Base-by-base conservation (phyloP, 2,888 invertebrate species). In the Elegia similella region DNA sequence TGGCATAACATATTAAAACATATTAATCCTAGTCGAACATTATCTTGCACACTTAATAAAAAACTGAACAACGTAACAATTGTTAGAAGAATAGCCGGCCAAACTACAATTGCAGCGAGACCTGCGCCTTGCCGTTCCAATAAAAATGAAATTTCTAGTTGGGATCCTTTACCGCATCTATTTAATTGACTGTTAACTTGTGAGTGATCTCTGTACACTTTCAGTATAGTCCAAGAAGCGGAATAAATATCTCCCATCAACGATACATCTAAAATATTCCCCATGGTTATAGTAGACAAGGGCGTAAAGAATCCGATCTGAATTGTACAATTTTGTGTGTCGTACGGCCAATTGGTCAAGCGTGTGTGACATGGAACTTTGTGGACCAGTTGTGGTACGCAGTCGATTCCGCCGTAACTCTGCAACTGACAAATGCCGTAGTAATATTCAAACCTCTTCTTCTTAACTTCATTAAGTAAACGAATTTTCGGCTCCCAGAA, bases 401-500 rank as follows among this genome's bases (percentile, higher is more conserved):
- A 71, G 0, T 0, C 0, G 0, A 70, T 59, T 0, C 2, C 0
- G 0, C 73, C 75, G 1, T 5, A 15, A 29, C 34, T 55, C 0
- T 10, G 0, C 1, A 72, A 23, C 29, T n/a, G 50, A 54, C 70
- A 73, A 1, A 55, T 42, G 0, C 52, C 56, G 34, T 44, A 54
- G 13, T 23, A 58, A 23, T 57, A 7, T 0, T 53, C 55, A 8
- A 48, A 55, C 0, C 59, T 61, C 0, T 67, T 56, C 0, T 32
- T 15, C 10, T 64, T 48, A 0, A 62, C 61, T 0, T 60, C 50
- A 42, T 81, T 81, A 1, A 62, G 61, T 0, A 79, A 58, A 7
- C 52, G 58, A 0, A 80, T 23, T 0, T 8, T n/a, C 0, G 81
- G 82, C 2, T 57, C 42, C 81, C 81, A 81, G 7, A 76, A 61